phyloP scores from a whole-genome alignment of 2,113 vertebrate genomes.

The Rhagologus leucostigma region DNA sequence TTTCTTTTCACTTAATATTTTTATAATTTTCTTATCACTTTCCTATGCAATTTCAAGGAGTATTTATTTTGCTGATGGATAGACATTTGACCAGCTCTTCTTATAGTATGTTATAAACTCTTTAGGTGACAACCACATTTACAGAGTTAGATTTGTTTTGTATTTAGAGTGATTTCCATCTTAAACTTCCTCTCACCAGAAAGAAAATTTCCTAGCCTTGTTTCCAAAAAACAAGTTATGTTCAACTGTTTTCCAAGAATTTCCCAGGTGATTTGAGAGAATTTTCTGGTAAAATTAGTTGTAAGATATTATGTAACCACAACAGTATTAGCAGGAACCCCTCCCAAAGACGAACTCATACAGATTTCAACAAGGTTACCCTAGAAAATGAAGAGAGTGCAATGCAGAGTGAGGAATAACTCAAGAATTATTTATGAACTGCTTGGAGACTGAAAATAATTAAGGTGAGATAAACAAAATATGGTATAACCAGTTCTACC shows the following conservation, averaged over 20 bases:
- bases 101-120: not conserved
- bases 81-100: not conserved
- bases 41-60: not conserved
- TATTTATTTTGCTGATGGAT: not conserved
- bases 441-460: not conserved
- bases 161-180: not conserved
- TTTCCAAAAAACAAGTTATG: not conserved
- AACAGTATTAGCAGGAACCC: rapidly evolving
- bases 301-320: not conserved
- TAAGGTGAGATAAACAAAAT: not conserved
- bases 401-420: not conserved
- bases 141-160: not conserved
- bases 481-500: not conserved
- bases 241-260: not conserved
- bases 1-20: not conserved
- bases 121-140: not conserved
- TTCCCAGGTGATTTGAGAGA: not conserved
- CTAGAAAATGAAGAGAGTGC: rapidly evolving
- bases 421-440: not conserved
- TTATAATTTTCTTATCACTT: not conserved
- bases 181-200: not conserved
- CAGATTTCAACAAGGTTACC: not conserved
- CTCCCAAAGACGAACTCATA: not conserved
- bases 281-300: not conserved
- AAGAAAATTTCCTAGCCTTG: not conserved